Percentiles rank a stretch among this genome's conserved stretches.
Evolutionary conservation across 2,113 vertebrate genomes (phyloP).

Genomic region (Alectura lathami): DNA sequence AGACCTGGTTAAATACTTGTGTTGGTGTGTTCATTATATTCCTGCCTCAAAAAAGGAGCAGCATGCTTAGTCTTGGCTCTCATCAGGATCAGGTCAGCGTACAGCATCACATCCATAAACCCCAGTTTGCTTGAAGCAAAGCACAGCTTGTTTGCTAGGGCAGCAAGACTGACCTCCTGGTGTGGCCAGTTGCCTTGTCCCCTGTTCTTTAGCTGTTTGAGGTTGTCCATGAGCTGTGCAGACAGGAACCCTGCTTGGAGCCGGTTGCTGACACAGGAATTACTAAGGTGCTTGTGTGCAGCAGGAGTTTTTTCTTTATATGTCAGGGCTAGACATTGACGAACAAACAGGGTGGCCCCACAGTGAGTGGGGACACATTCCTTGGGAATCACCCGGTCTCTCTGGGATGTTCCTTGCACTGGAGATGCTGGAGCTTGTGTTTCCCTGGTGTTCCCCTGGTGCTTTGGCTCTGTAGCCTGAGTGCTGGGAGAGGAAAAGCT

Average conservation of each 20-base stretch:
- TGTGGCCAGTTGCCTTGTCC: not conserved
- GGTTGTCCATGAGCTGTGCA: not conserved
- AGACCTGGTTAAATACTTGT: conserved; percentile 4
- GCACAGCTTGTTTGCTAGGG: not conserved
- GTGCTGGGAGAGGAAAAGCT: not conserved
- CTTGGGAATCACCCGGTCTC: not conserved
- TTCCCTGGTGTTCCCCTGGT: not conserved
- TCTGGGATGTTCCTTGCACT: not conserved
- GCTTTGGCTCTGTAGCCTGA: not conserved
- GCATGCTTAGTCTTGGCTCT: not conserved
- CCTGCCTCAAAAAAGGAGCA: fast-evolving
- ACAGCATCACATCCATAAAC: not conserved
- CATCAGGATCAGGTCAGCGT: not conserved
- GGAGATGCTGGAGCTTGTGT: not conserved
- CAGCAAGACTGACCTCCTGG: fast-evolving
- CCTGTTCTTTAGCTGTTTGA: not conserved
- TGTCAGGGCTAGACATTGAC: not conserved
- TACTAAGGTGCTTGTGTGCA: not conserved
- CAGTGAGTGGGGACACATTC: fast-evolving
- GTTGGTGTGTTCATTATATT: not conserved
- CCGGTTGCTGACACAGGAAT: not conserved
- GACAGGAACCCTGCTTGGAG: not conserved
- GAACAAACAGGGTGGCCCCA: not conserved
- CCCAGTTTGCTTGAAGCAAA: not conserved
- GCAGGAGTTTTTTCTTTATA: not conserved